phyloP scores from a whole-genome alignment of 2,888 invertebrate genomes.

The Lasioglossum lativentre region DNA sequence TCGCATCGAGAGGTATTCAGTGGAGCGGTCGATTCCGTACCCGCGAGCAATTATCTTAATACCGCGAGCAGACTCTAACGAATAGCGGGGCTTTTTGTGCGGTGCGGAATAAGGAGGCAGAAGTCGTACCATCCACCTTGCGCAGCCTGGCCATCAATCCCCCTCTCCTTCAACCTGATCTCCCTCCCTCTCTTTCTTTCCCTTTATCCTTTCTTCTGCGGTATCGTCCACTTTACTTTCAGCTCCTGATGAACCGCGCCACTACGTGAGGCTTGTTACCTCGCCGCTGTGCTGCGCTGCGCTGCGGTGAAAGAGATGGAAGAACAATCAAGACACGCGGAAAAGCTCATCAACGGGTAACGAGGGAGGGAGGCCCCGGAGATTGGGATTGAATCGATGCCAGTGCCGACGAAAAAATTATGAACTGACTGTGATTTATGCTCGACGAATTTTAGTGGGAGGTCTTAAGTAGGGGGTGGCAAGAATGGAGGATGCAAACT shows the following conservation, averaged over 20 bases:
- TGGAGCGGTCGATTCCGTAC: constrained; percentile 35
- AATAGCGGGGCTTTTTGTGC: constrained; percentile 80
- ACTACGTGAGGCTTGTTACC: constrained; percentile 71
- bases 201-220: constrained; percentile 57
- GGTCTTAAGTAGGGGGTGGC: not conserved
- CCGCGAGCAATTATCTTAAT: constrained; percentile 80
- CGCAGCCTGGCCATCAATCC: constrained; percentile 13
- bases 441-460: constrained; percentile 27
- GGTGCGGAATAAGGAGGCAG: constrained; percentile 45
- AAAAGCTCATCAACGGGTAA: constrained; percentile 64
- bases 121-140: constrained; percentile 32
- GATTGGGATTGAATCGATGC: constrained; percentile 53
- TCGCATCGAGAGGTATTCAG: constrained; percentile 5
- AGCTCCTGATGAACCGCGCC: constrained; percentile 69
- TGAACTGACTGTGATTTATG: constrained; percentile 44
- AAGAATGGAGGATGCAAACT: not conserved
- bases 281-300: constrained; percentile 6
- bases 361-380: constrained; percentile 19
- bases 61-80: constrained; percentile 82
- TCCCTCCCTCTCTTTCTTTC: constrained; percentile 4
- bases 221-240: constrained; percentile 61
- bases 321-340: constrained; percentile 65
- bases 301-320: constrained; percentile 42
- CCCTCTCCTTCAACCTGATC: not conserved
- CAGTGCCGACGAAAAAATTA: constrained; percentile 22